Evolutionary conservation across 2,797 vertebrate species (phyloP).

Genomic region (Anguilla obscura): DNA sequence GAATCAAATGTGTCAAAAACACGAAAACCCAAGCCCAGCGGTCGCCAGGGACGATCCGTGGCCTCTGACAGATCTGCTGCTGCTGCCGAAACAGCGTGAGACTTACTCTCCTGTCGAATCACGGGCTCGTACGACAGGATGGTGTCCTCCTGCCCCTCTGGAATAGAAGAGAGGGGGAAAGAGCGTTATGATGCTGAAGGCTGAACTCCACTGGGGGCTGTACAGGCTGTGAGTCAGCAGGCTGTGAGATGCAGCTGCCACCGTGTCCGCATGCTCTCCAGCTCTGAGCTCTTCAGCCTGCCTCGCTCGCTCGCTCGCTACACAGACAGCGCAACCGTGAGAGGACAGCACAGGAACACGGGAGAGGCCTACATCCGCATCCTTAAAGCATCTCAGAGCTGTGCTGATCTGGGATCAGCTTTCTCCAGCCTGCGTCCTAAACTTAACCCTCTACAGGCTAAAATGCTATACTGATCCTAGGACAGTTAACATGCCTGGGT

Average conservation of each 20-base stretch:
- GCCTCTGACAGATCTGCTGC: not conserved
- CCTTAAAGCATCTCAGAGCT: not conserved
- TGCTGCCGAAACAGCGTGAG: not conserved
- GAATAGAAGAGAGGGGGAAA: constrained; percentile 49
- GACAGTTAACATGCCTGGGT: not conserved
- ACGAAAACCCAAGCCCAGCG: not conserved
- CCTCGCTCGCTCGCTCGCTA: not conserved
- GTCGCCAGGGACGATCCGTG: too few species aligned
- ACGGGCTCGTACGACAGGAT: constrained; percentile 98
- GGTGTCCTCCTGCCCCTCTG: constrained; percentile 97
- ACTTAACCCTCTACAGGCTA: not conserved
- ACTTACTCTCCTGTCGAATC: constrained; percentile 98
- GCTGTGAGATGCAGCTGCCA: not conserved
- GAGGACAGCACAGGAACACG: not conserved
- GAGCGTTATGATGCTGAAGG: not conserved
- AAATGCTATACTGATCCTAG: not conserved
- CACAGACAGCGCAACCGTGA: not conserved
- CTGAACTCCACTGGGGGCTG: not conserved
- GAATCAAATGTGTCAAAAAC: not conserved
- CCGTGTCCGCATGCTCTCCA: too few species aligned
- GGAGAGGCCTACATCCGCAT: not conserved
- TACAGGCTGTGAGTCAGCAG: not conserved
- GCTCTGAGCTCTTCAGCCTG: too few species aligned
- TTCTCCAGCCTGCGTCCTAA: not conserved
- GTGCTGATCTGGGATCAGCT: not conserved